Evolutionary conservation across 2,888 invertebrate species (phyloP).

Genomic region (Anthrax anthrax): DNA sequence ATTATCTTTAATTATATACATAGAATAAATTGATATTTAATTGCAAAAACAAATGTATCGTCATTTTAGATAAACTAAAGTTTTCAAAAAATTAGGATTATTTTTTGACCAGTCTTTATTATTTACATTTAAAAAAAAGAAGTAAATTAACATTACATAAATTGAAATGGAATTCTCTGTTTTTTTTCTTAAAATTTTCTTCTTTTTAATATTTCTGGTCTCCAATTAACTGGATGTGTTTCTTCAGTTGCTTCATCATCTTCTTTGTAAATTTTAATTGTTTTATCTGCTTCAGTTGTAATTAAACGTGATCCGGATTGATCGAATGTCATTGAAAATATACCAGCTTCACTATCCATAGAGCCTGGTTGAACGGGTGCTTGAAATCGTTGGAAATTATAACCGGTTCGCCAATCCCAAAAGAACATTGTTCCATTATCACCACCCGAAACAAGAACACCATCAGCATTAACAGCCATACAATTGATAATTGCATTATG

Average conservation of each 20-base stretch:
- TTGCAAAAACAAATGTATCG: no score
- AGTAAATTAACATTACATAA: no score
- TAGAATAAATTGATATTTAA: no score
- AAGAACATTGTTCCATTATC: conserved; percentile 95
- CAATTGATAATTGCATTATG: conserved; percentile 97
- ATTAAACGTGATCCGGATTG: conserved; percentile 88
- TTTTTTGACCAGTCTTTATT: no score
- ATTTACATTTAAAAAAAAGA: no score
- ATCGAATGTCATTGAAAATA: conserved; percentile 92
- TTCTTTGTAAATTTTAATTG: conserved; percentile 96
- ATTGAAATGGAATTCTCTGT: not conserved
- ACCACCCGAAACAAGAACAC: conserved; percentile 92
- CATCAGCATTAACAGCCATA: conserved; percentile 85
- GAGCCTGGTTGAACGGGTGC: conserved; percentile 96
- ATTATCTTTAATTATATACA: no score
- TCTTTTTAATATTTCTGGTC: conserved; percentile 88
- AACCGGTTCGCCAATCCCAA: conserved; percentile 99
- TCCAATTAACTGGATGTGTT: conserved; percentile 92
- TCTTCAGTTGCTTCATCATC: conserved; percentile 94
- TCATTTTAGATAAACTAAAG: no score
- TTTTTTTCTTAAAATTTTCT: conserved; percentile 57
- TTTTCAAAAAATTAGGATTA: no score
- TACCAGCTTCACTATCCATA: conserved; percentile 97
- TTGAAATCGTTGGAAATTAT: conserved; percentile 90
- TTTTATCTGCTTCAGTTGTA: conserved; percentile 97